Percentiles rank a stretch among this genome's conserved stretches.
Evolutionary conservation across 2,888 invertebrate genomes (phyloP).

Genomic region (Dasysyrphus tricinctus): DNA sequence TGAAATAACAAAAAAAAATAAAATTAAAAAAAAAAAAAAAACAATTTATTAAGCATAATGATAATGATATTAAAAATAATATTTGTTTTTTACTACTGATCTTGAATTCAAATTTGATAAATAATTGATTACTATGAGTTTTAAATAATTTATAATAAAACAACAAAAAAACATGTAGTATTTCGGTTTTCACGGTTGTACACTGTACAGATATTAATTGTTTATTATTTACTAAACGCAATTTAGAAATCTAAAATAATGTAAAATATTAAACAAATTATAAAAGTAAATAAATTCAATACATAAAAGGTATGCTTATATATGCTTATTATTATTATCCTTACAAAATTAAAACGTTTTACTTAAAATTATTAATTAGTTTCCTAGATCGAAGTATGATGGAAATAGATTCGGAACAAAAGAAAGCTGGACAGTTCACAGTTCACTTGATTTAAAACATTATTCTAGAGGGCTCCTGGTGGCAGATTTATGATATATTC

Average conservation of each 20-base stretch:
- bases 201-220: constrained; percentile 34
- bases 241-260: constrained; percentile 35
- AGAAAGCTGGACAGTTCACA: no score
- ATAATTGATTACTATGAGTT: constrained; percentile 36
- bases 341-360: constrained; percentile 2
- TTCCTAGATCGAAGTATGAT: no score
- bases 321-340: no score
- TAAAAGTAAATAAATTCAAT: constrained; percentile 32
- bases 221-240: constrained; percentile 34
- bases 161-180: constrained; percentile 1
- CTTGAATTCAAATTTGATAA: constrained; percentile 38
- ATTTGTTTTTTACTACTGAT: constrained; percentile 35
- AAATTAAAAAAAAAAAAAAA: constrained; percentile 2
- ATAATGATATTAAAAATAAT: constrained; percentile 20
- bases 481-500: no score
- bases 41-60: constrained; percentile 21
- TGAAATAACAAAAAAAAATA: constrained; percentile 7
- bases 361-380: background rate
- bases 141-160: constrained; percentile 30
- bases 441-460: no score
- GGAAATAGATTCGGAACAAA: no score
- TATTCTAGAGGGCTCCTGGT: no score
- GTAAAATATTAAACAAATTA: constrained; percentile 34
- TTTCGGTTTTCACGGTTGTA: constrained; percentile 42
- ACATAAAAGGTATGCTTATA: constrained; percentile 11